A percentile compares a stretch with the other conserved stretches of the same genome.
These are phyloP conservation scores for Notothenia rossii DNA, from an alignment of 2,113 vertebrate species.

Conservation along the genomic window DNA sequence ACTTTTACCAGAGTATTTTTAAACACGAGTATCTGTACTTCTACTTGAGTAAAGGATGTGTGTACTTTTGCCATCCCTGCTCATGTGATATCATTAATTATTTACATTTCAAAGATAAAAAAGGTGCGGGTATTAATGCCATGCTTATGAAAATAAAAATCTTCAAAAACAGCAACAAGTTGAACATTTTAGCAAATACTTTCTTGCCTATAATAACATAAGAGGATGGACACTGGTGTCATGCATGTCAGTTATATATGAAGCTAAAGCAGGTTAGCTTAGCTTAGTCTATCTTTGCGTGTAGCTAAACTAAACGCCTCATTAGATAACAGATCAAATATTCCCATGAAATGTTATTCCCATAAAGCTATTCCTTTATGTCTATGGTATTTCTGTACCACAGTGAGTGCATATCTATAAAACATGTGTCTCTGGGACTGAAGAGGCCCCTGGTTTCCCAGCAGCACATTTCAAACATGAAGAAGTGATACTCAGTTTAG, in stretches of 20 bases:
- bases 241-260: neutral
- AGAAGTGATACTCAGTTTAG: neutral
- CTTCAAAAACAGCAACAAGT: neutral
- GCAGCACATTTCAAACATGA: slow-evolving; percentile 7
- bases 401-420: neutral
- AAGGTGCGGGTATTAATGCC: neutral
- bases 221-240: neutral
- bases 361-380: no score
- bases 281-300: no score
- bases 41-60: no score
- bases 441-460: slow-evolving; percentile 32
- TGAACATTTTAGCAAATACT: neutral
- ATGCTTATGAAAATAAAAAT: neutral
- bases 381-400: neutral
- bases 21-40: no score
- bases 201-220: neutral
- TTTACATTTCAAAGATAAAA: neutral
- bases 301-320: no score
- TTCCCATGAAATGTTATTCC: no score
- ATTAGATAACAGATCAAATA: no score
- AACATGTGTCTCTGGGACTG: slow-evolving; percentile 18
- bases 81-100: neutral
- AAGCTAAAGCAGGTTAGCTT: neutral
- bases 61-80: no score
- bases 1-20: no score